A percentile compares a stretch with the other conserved stretches of the same genome.
phyloP scores from a whole-genome alignment of 2,888 invertebrate species.

The Acleris emargana region DNA sequence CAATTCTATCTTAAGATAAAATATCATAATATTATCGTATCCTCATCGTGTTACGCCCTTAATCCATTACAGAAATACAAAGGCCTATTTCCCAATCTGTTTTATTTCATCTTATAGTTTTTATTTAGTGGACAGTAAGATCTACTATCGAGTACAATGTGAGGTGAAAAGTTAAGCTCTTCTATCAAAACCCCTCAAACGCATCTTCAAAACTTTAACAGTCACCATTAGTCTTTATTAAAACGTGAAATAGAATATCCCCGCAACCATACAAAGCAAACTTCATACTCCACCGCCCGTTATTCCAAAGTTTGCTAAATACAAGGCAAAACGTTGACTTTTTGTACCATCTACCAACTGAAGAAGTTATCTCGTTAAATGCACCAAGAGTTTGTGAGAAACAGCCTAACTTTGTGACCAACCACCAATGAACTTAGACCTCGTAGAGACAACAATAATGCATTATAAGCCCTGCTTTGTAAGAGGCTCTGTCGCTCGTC shows the following conservation, averaged over 20 bases:
- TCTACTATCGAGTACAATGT: too few species aligned
- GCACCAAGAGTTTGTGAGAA: slow-evolving; percentile 67
- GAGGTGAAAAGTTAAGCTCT: too few species aligned
- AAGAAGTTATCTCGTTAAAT: slow-evolving; percentile 76
- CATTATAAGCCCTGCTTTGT: slow-evolving; percentile 11
- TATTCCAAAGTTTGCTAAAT: slow-evolving; percentile 17
- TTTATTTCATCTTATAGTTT: too few species aligned
- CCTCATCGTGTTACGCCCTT: too few species aligned
- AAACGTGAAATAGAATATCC: neutral
- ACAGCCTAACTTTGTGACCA: slow-evolving; percentile 56
- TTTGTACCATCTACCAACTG: slow-evolving; percentile 57
- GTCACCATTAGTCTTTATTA: neutral
- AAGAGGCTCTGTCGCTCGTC: neutral
- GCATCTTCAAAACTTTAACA: neutral
- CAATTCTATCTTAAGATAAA: too few species aligned
- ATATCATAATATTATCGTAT: too few species aligned
- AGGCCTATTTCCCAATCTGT: too few species aligned
- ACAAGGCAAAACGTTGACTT: slow-evolving; percentile 51
- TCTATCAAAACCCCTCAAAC: too few species aligned
- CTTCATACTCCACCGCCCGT: too few species aligned
- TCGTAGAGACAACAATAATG: slow-evolving; percentile 29
- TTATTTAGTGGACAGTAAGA: too few species aligned
- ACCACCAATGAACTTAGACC: slow-evolving; percentile 49
- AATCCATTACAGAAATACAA: too few species aligned
- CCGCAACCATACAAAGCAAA: neutral